Conservation (phyloP, 1,140 invertebrate species). For the Drepana arcuata region DNA sequence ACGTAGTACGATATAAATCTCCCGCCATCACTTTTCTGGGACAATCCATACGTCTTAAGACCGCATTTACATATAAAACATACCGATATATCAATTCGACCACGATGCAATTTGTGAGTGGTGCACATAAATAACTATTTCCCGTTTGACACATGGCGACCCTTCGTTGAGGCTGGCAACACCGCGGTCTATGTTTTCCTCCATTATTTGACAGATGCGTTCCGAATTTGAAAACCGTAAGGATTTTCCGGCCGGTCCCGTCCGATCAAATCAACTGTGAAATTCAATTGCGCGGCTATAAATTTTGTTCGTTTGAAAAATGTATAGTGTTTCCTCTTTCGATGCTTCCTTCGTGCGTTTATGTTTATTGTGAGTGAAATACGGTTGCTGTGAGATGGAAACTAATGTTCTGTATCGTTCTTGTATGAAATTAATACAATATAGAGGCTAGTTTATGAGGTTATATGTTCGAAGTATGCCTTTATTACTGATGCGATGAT, state of each 20-base stretch:
- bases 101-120: conserved; percentile 71
- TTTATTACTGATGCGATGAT: too few relatives aligned
- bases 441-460: too few relatives aligned
- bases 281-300: conserved; percentile 66
- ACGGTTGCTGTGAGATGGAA: too few relatives aligned
- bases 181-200: conserved; percentile 52
- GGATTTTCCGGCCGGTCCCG: conserved; percentile 44
- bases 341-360: too few relatives aligned
- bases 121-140: conserved; percentile 68
- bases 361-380: too few relatives aligned
- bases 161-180: conserved; percentile 41
- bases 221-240: conserved; percentile 55
- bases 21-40: conserved; percentile 49
- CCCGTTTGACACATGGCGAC: conserved; percentile 64
- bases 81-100: conserved; percentile 69
- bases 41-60: conserved; percentile 51
- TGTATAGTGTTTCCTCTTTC: conserved; percentile 33
- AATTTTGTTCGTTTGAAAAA: conserved; percentile 58
- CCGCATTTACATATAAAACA: conserved; percentile 70
- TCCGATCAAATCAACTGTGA: conserved; percentile 64
- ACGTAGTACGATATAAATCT: conserved; percentile 49
- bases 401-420: too few relatives aligned
- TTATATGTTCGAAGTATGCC: too few relatives aligned
- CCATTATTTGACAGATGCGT: conserved; percentile 65
- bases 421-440: too few relatives aligned